Base-by-base conservation (phyloP, 2,113 vertebrate species). In the Cathartes aura region DNA sequence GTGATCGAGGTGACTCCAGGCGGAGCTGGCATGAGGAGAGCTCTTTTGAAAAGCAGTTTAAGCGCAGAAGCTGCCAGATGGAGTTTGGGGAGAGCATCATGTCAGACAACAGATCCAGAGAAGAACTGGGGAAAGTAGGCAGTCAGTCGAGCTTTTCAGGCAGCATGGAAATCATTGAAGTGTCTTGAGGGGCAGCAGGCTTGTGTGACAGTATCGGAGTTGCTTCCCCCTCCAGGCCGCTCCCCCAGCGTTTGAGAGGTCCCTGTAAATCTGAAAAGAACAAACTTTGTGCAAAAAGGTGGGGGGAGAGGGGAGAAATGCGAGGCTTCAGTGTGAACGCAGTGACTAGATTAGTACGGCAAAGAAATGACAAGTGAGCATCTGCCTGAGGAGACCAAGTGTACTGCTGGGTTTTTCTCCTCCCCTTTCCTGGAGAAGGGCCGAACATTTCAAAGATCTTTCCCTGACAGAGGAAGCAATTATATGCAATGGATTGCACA, bases 1-100 rank as follows among this genome's bases (percentile, higher is more conserved):
- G 98, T 0, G 99, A 99, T 74, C 96, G 98, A 1, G 99, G 99
- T 0, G 99, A 99, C 98, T 99, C 99, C 0, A 96, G 99, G 87
- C 97, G 99, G 29, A 99, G 99, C 98, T 99, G 99, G 99, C 99
- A 99, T 0, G 99, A 99, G 63, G 99, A 99, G 93, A 99, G 99
- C 98, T 99, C 98, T 90, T 99, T 99, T 5, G 99, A 99, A 92
- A 99, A 99, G 98, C 99, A 99, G 97, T 99, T 99, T 64, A 99
- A 99, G 87, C 98, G 99, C 14, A 98, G 99, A 20, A 99, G 99
- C 98, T 99, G 99, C 94, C 99, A 99, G 98, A 99, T 99, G 99
- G 99, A 99, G 92, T 99, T 99, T 16, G 99, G 99, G 43, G 99
- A 99, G 58, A 98, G 99, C 89, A 97, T 99, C 74, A 92, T 98